phyloP scores from a whole-genome alignment of 2,888 invertebrate species.

The Encarsia formosa region DNA sequence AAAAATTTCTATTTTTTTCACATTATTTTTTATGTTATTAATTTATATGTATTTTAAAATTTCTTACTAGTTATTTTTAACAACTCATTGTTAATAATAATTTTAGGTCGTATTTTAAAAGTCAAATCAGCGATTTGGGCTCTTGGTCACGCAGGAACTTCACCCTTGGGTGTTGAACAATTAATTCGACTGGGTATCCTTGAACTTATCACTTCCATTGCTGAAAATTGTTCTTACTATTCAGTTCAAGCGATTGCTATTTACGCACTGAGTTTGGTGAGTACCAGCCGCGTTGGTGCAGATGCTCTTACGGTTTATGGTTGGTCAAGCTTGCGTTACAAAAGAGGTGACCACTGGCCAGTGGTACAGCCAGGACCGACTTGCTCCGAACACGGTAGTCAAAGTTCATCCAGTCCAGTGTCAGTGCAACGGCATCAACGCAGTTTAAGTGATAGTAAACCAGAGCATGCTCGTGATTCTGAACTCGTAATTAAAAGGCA shows the following conservation, averaged over 20 bases:
- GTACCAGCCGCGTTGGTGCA: conserved; percentile 79
- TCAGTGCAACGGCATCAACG: conserved; percentile 41
- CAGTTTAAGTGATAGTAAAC: conserved; percentile 48
- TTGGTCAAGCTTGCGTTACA: conserved; percentile 47
- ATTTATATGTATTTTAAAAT: neutral
- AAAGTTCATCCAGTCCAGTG: conserved; percentile 41
- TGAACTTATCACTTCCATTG: conserved; percentile 59
- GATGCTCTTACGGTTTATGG: conserved; percentile 58
- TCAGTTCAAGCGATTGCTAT: conserved; percentile 87
- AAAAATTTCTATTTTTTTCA: neutral
- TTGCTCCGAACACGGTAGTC: conserved; percentile 4
- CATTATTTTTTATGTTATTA: neutral
- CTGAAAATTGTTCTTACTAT: conserved; percentile 77
- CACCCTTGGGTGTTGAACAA: conserved; percentile 70
- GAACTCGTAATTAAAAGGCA: conserved; percentile 40
- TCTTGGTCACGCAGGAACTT: conserved; percentile 76
- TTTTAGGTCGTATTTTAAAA: conserved; percentile 57
- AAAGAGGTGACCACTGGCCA: conserved; percentile 46
- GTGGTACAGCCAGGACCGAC: conserved; percentile 34
- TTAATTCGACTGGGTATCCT: conserved; percentile 60
- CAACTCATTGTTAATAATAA: neutral
- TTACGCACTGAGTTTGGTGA: conserved; percentile 80
- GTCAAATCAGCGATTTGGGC: conserved; percentile 90
- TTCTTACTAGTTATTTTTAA: neutral
- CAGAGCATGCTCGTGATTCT: conserved; percentile 33